Percentiles rank a stretch among this genome's conserved stretches.
These are phyloP conservation scores for Sciaenops ocellatus DNA, from an alignment of 2,797 vertebrate genomes.

Conservation along the genomic window DNA sequence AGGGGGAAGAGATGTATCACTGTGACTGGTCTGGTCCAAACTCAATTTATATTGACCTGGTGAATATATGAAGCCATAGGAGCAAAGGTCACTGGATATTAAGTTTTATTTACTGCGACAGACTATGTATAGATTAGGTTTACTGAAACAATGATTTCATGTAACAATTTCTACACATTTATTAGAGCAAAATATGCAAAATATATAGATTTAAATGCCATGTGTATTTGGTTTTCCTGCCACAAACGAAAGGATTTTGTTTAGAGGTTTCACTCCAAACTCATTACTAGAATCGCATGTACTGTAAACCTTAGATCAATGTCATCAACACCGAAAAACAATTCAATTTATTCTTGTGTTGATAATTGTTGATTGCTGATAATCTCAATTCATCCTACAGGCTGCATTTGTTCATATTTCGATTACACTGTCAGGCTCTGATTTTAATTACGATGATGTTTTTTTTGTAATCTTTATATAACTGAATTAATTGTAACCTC, in stretches of 20 bases:
- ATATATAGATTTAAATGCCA: background rate
- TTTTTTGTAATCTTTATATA: background rate
- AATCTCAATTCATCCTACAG: no score
- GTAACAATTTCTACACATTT: background rate
- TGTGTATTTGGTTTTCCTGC: background rate
- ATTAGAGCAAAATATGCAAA: background rate
- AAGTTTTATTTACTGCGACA: background rate
- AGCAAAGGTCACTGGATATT: background rate
- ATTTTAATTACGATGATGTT: background rate
- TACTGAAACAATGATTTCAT: background rate
- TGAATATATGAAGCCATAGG: background rate
- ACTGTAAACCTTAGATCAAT: no score
- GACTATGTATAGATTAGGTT: background rate
- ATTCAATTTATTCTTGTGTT: background rate
- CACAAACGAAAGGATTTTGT: background rate
- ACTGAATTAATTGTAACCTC: no score
- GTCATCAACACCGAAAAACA: background rate
- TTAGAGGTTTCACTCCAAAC: no score
- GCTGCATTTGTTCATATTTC: background rate
- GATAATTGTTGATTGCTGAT: no score
- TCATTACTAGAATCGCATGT: no score
- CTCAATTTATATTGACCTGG: slow-evolving; percentile 12
- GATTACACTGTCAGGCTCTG: no score
- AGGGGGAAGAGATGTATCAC: background rate
- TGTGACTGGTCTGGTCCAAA: slow-evolving; percentile 8